Evolutionary conservation across 2,888 invertebrate species (phyloP).

Genomic region (Idaea biselata): DNA sequence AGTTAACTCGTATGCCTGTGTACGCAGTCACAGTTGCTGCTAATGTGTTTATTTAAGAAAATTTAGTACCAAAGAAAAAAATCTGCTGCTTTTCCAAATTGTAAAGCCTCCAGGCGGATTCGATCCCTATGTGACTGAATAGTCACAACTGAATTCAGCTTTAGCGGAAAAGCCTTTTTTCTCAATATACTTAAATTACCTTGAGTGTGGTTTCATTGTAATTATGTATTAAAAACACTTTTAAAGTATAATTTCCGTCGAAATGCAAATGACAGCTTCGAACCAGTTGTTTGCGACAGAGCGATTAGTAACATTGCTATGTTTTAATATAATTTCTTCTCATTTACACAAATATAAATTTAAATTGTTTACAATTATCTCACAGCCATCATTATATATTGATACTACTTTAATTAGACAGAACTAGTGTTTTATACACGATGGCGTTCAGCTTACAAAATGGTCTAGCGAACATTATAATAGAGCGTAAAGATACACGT

Average conservation of each 20-base stretch:
- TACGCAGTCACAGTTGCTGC: no score
- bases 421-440: constrained; percentile 74
- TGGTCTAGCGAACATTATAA: constrained; percentile 76
- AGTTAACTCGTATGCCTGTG: not conserved
- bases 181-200: no score
- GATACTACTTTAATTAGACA: constrained; percentile 79
- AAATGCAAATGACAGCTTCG: constrained; percentile 30
- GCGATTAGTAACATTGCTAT: constrained; percentile 58
- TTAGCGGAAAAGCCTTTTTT: no score
- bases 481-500: constrained; percentile 55
- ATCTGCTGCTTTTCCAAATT: no score
- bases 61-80: no score
- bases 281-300: constrained; percentile 54
- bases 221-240: no score
- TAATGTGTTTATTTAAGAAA: no score
- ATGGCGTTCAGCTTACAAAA: constrained; percentile 76
- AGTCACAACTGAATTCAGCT: no score
- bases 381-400: constrained; percentile 81
- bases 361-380: constrained; percentile 80
- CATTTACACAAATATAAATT: constrained; percentile 77
- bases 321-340: constrained; percentile 49
- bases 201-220: no score
- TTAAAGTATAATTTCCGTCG: constrained; percentile 27
- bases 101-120: no score
- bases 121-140: no score